Evolutionary conservation across 2,797 vertebrate species (phyloP).

Genomic region (Lophotriccus pileatus): DNA sequence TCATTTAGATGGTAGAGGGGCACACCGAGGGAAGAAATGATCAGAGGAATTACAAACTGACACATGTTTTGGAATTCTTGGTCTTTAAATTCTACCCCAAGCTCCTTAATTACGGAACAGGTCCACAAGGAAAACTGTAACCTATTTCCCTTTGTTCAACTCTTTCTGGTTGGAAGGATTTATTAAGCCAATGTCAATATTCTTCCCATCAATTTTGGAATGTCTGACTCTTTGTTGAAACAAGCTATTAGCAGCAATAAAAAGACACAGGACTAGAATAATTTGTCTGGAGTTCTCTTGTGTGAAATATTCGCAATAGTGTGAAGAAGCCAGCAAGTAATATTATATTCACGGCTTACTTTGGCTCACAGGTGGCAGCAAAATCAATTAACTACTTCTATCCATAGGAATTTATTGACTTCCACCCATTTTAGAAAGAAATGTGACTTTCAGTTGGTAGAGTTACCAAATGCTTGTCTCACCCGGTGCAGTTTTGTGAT

Average conservation of each 20-base stretch:
- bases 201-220: slow-evolving; percentile 58
- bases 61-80: slow-evolving; percentile 40
- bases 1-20: slow-evolving; percentile 29
- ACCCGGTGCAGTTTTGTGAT: background rate
- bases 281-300: slow-evolving; percentile 66
- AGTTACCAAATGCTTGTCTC: background rate
- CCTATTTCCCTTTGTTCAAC: slow-evolving; percentile 57
- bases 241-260: slow-evolving; percentile 70
- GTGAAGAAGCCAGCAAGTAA: slow-evolving; percentile 50
- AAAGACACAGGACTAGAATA: slow-evolving; percentile 62
- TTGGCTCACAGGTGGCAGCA: slow-evolving; percentile 62
- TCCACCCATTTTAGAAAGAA: slow-evolving; percentile 50
- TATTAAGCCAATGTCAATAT: slow-evolving; percentile 66
- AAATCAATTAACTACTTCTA: slow-evolving; percentile 71
- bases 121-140: slow-evolving; percentile 38
- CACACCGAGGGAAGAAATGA: slow-evolving; percentile 7
- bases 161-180: slow-evolving; percentile 61
- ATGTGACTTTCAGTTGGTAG: background rate
- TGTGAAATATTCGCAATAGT: slow-evolving; percentile 42
- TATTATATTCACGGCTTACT: slow-evolving; percentile 30
- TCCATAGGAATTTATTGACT: slow-evolving; percentile 59
- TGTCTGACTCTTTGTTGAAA: slow-evolving; percentile 67
- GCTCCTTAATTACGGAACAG: slow-evolving; percentile 51
- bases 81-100: slow-evolving; percentile 45
- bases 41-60: slow-evolving; percentile 43